These are phyloP conservation scores for Prosopocoilus inquinatus DNA, from an alignment of 2,888 invertebrate genomes.

Conservation along the genomic window DNA sequence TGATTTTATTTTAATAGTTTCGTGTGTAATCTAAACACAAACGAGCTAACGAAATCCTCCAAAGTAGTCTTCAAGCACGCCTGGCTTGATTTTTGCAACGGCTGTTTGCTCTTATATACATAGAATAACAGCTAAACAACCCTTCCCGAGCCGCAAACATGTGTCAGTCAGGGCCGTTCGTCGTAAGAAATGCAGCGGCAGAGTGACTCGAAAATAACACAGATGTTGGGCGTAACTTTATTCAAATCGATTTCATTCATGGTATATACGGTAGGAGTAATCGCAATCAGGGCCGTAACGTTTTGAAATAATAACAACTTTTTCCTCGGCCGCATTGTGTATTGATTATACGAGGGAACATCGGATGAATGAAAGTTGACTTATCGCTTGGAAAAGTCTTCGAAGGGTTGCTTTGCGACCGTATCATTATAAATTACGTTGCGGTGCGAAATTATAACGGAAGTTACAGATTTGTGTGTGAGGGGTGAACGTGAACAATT, in stretches of 20 bases:
- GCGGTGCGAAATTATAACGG: too few relatives aligned
- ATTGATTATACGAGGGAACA: background rate
- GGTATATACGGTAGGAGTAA: background rate
- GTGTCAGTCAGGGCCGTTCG: background rate
- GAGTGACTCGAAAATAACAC: background rate
- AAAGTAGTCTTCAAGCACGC: background rate
- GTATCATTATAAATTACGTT: too few relatives aligned
- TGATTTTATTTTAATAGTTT: too few relatives aligned
- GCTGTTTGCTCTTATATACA: background rate
- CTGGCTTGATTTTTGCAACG: background rate
- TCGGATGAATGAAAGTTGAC: too few relatives aligned
- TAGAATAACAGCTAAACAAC: background rate
- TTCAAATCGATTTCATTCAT: slow-evolving; percentile 2
- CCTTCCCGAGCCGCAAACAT: slow-evolving; percentile 1
- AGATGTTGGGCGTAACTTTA: slow-evolving; percentile 4
- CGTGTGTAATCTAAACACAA: too few relatives aligned
- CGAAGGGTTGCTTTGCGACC: background rate
- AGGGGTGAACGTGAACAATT: too few relatives aligned
- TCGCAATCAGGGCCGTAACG: background rate
- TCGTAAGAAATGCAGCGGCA: background rate
- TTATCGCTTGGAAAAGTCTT: background rate
- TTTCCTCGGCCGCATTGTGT: background rate
- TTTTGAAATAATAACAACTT: too few relatives aligned
- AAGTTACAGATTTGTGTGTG: too few relatives aligned
- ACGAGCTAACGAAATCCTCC: background rate